Evolutionary conservation across 2,888 invertebrate species (phyloP).

Genomic region (Pheosia gnoma): DNA sequence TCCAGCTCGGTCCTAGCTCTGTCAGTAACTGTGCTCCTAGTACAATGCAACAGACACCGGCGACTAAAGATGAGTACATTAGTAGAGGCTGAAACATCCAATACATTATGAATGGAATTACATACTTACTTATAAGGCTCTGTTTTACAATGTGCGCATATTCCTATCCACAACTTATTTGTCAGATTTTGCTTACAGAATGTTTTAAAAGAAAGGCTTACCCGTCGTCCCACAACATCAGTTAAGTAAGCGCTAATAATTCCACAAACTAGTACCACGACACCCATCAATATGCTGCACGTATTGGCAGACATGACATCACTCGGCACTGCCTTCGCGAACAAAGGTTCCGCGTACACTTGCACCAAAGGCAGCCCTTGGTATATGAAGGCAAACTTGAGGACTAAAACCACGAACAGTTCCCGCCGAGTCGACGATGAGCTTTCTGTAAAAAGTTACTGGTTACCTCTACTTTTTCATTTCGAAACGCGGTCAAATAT

Average conservation of each 20-base stretch:
- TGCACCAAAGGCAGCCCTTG: conserved; percentile 46
- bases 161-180: no score
- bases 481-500: no score
- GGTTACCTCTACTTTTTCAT: no score
- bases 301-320: conserved; percentile 33
- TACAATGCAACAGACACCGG: conserved; percentile 47
- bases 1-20: conserved; percentile 60
- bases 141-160: no score
- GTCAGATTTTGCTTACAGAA: no score
- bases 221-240: conserved; percentile 45
- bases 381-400: conserved; percentile 41
- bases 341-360: conserved; percentile 44
- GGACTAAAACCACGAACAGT: conserved; percentile 29
- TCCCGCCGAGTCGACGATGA: conserved; percentile 52
- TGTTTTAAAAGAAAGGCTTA: conserved; percentile 9
- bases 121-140: no score
- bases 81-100: conserved; percentile 51
- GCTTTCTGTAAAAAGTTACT: conserved; percentile 37
- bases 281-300: conserved; percentile 40
- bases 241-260: conserved; percentile 36
- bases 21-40: conserved; percentile 59
- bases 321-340: conserved; percentile 36
- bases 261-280: conserved; percentile 32
- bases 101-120: no score
- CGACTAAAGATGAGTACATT: conserved; percentile 49